Evolutionary conservation across 2,797 vertebrate species (phyloP).

Genomic region (Synaphobranchus kaupii): DNA sequence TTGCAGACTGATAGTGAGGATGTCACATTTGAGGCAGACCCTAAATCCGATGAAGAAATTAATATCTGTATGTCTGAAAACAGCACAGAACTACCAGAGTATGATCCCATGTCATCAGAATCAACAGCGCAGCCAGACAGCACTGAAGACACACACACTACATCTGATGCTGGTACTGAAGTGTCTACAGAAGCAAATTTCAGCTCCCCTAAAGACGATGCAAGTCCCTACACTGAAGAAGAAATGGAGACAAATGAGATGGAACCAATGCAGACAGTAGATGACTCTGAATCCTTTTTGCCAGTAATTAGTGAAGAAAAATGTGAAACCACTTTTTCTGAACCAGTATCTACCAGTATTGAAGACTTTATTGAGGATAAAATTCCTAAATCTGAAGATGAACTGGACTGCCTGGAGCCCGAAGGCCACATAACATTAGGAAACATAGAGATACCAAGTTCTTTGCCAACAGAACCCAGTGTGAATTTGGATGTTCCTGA

Average conservation of each 20-base stretch:
- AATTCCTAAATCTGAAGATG: not conserved
- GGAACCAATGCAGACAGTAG: not conserved
- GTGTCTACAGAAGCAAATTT: not conserved
- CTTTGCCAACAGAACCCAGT: slow-evolving; percentile 1
- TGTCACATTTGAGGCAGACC: not conserved
- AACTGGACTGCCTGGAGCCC: not conserved
- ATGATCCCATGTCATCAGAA: not conserved
- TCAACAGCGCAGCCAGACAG: slow-evolving; percentile 15
- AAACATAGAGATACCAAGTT: not conserved
- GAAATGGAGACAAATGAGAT: not conserved
- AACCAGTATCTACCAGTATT: not conserved
- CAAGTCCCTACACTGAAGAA: not conserved
- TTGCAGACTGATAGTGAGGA: not conserved
- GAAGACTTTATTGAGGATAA: not conserved
- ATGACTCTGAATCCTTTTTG: not conserved
- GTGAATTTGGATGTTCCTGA: not conserved
- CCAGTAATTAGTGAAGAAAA: not conserved
- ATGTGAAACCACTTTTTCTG: not conserved
- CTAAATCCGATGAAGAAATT: not conserved
- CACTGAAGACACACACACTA: slow-evolving; percentile 27
- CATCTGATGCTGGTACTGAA: slow-evolving; percentile 19
- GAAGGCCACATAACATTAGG: not conserved
- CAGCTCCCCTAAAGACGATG: not conserved
- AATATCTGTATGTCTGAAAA: not conserved
- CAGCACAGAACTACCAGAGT: not conserved